These are phyloP conservation scores for Cotesia vestalis DNA, from an alignment of 1,140 invertebrate genomes.

Conservation along the genomic window DNA sequence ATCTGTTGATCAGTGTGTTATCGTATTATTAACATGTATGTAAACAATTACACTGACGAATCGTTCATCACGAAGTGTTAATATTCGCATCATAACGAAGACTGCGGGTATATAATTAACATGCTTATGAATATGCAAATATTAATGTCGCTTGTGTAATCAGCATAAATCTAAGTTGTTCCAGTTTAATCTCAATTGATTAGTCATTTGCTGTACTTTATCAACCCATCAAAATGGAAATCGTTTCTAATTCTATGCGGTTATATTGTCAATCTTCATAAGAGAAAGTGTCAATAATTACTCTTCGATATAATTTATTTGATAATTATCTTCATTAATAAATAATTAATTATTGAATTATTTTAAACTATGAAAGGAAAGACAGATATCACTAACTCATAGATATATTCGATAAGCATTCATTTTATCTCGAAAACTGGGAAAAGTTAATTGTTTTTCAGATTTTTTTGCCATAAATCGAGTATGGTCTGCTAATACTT, in stretches of 20 bases:
- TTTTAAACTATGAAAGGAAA: neutral
- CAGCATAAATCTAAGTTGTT: constrained; percentile 24
- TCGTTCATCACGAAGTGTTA: constrained; percentile 21
- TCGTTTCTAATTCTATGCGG: constrained; percentile 11
- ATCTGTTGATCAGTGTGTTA: neutral
- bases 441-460: too few species aligned
- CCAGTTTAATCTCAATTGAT: constrained; percentile 21
- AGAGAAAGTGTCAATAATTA: constrained; percentile 2
- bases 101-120: constrained; percentile 23
- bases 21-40: constrained; percentile 10
- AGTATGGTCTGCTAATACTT: too few species aligned
- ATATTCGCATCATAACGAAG: constrained; percentile 29
- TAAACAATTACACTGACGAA: constrained; percentile 22
- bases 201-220: constrained; percentile 5
- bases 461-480: too few species aligned
- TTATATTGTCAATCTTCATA: neutral
- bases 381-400: too few species aligned
- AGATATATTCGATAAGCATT: too few species aligned
- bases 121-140: constrained; percentile 29
- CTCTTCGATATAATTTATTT: neutral
- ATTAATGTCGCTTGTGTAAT: constrained; percentile 3
- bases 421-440: too few species aligned
- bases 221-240: constrained; percentile 1
- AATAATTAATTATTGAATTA: neutral
- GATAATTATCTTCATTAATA: neutral